phyloP scores from a whole-genome alignment of 2,888 invertebrate species.

The Drosophila neotestacea region DNA sequence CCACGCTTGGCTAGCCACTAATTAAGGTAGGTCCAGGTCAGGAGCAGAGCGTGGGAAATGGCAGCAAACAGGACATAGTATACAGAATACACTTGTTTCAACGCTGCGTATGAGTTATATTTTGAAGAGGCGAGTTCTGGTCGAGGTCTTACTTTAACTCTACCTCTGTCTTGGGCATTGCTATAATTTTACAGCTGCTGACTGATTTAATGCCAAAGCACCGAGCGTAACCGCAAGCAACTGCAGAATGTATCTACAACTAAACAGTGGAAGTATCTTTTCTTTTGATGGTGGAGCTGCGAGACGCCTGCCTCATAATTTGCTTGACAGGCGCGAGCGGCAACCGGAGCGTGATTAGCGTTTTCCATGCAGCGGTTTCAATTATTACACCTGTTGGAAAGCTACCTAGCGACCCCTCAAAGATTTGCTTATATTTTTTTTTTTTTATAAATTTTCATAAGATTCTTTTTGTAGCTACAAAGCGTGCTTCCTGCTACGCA shows the following conservation, averaged over 20 bases:
- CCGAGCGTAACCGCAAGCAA: constrained; percentile 64
- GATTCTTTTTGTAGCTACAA: constrained; percentile 60
- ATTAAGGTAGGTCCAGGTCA: constrained; percentile 59
- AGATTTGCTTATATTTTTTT: constrained; percentile 31
- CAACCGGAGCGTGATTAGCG: constrained; percentile 68
- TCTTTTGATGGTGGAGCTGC: not conserved
- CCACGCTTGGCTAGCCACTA: constrained; percentile 61
- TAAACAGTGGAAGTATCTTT: constrained; percentile 6
- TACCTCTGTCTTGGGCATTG: constrained; percentile 14
- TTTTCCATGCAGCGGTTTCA: constrained; percentile 82
- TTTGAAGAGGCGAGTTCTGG: not conserved
- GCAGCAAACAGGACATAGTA: constrained; percentile 13
- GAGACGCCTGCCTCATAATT: constrained; percentile 55
- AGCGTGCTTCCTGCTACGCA: constrained; percentile 79
- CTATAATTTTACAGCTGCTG: constrained; percentile 76
- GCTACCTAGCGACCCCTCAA: constrained; percentile 43
- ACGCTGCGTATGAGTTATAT: constrained; percentile 56
- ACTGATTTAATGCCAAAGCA: constrained; percentile 64
- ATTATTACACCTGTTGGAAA: constrained; percentile 84
- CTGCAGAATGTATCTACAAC: constrained; percentile 41
- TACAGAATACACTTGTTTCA: not conserved
- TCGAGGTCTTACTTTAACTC: not conserved
- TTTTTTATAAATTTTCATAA: constrained; percentile 55
- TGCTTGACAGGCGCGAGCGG: constrained; percentile 59
- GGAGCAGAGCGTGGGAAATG: constrained; percentile 65